These are phyloP conservation scores for Anisognathus igniventris DNA, from an alignment of 2,797 vertebrate species.

Conservation along the genomic window DNA sequence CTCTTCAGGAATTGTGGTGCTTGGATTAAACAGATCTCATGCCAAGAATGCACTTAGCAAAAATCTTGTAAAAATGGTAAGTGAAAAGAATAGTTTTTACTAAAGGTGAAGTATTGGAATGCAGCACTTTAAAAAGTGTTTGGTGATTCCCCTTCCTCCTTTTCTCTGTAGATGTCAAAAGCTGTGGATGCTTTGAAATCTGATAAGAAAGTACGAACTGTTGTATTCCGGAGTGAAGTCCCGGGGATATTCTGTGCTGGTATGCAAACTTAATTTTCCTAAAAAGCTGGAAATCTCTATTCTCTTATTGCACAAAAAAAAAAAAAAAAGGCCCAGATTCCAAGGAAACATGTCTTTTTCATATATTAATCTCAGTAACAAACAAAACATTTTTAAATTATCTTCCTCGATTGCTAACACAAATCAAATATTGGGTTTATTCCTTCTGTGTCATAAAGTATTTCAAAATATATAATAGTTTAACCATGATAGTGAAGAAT, in stretches of 20 bases:
- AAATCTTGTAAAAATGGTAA: constrained; percentile 90
- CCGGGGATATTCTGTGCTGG: constrained; percentile 97
- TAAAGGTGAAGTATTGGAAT: constrained; percentile 2
- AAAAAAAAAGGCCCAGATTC: background rate
- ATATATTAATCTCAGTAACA: background rate
- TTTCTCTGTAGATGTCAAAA: constrained; percentile 84
- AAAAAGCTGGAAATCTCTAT: constrained; percentile 13
- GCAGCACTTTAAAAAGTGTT: constrained; percentile 28
- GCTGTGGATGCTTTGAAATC: constrained; percentile 89
- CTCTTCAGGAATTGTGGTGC: constrained; percentile 89
- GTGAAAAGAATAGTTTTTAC: constrained; percentile 61
- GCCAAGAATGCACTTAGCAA: constrained; percentile 96
- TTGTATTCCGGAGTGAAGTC: constrained; percentile 92
- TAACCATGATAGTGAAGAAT: background rate
- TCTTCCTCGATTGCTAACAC: background rate
- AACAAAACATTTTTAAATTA: background rate
- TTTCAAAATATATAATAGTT: background rate
- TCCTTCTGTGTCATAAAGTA: constrained; percentile 47
- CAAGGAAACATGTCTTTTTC: constrained; percentile 10
- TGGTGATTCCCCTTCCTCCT: constrained; percentile 23
- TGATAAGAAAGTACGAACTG: constrained; percentile 90
- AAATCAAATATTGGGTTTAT: background rate
- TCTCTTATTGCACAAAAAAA: background rate
- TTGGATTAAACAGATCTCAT: constrained; percentile 92
- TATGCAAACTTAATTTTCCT: constrained; percentile 74